A percentile compares a stretch with the other conserved stretches of the same genome.
phyloP scores from a whole-genome alignment of 2,888 invertebrate genomes.

The Leptinotarsa rubiginosa region DNA sequence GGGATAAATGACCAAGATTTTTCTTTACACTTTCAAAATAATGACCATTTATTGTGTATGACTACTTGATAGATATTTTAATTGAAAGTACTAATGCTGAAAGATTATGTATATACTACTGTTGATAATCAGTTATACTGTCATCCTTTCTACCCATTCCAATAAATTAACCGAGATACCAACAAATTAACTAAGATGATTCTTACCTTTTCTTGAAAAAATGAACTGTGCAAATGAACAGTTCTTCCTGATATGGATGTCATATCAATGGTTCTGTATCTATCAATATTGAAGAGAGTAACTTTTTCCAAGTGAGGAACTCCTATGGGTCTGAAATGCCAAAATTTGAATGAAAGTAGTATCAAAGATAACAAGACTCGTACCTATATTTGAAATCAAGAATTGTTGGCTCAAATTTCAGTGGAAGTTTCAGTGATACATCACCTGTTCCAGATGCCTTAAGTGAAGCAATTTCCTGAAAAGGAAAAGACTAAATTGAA shows the following conservation, averaged over 20 bases:
- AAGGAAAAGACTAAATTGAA: constrained; percentile 39
- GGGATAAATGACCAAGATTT: too few species aligned
- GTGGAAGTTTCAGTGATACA: constrained; percentile 64
- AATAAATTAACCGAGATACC: too few species aligned
- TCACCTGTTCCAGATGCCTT: constrained; percentile 50
- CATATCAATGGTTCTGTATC: constrained; percentile 88
- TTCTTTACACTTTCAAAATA: too few species aligned
- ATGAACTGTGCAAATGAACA: constrained; percentile 96
- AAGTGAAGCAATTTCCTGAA: constrained; percentile 63
- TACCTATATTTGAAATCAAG: constrained; percentile 80
- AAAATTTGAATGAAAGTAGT: constrained; percentile 17
- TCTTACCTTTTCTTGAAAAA: constrained; percentile 93
- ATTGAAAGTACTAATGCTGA: too few species aligned
- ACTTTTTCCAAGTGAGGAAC: constrained; percentile 88
- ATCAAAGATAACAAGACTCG: background rate
- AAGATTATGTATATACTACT: too few species aligned
- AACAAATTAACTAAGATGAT: constrained; percentile 2
- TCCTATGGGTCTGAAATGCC: constrained; percentile 80
- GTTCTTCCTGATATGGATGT: constrained; percentile 95
- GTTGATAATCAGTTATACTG: too few species aligned
- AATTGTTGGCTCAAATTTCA: constrained; percentile 75
- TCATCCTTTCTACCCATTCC: too few species aligned
- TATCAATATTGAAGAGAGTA: constrained; percentile 87
- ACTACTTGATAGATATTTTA: too few species aligned
- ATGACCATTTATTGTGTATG: too few species aligned